A percentile compares a stretch with the other conserved stretches of the same genome.
Conservation (phyloP, 2,888 invertebrate species). For the Scaptomyza polygonia region DNA sequence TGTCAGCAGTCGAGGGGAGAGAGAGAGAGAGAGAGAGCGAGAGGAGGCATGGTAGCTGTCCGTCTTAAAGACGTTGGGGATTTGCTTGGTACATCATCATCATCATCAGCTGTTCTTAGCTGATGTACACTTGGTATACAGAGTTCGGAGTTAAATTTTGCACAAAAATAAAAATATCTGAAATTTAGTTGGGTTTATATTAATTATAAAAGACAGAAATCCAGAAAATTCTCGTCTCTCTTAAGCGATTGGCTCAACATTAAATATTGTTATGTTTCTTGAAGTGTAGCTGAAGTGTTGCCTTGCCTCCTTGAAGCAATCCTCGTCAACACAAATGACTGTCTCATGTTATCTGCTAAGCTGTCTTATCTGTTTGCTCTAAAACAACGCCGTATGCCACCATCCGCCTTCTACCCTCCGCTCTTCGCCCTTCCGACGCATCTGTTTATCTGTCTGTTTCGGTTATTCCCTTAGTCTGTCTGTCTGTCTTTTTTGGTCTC, state of each 20-base stretch:
- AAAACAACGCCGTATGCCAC: constrained; percentile 11
- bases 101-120: constrained; percentile 23
- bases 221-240: too few relatives aligned
- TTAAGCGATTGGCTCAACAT: too few relatives aligned
- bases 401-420: too few relatives aligned
- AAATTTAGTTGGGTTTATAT: too few relatives aligned
- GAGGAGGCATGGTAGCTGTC: background rate
- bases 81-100: constrained; percentile 41
- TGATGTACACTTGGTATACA: background rate
- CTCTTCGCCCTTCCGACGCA: constrained; percentile 24
- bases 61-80: constrained; percentile 38
- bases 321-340: constrained; percentile 78
- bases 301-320: constrained; percentile 38
- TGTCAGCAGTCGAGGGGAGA: background rate
- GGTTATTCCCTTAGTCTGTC: background rate
- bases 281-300: constrained; percentile 7
- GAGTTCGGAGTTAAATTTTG: too few relatives aligned
- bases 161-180: too few relatives aligned
- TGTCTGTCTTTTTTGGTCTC: background rate
- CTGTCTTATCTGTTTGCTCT: constrained; percentile 71
- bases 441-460: constrained; percentile 56
- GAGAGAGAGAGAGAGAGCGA: too few relatives aligned
- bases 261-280: too few relatives aligned
- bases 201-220: too few relatives aligned
- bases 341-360: constrained; percentile 79